Evolutionary conservation across 1,140 invertebrate species (phyloP).

Genomic region (Theocolax elegans): DNA sequence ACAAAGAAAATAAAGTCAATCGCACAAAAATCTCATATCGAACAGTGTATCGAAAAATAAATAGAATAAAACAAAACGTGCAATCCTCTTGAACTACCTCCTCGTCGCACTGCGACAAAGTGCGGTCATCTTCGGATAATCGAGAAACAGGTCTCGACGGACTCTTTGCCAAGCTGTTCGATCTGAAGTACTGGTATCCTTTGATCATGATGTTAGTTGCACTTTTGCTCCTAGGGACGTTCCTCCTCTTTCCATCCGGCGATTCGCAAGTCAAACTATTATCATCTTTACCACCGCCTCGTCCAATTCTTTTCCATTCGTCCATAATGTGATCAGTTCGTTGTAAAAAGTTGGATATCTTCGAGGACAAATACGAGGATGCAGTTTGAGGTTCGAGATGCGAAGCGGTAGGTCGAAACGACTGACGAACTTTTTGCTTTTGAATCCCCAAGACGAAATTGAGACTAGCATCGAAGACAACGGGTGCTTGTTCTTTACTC

Average conservation of each 20-base stretch:
- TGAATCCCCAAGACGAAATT: slow-evolving; percentile 80
- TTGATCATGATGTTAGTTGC: slow-evolving; percentile 84
- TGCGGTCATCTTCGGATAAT: slow-evolving; percentile 69
- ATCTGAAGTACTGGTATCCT: slow-evolving; percentile 77
- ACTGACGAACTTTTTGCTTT: slow-evolving; percentile 75
- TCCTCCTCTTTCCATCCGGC: slow-evolving; percentile 53
- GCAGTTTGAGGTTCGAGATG: slow-evolving; percentile 79
- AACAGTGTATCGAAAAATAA: too few species aligned
- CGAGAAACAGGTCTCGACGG: slow-evolving; percentile 59
- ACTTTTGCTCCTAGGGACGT: slow-evolving; percentile 75
- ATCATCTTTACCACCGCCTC: slow-evolving; percentile 66
- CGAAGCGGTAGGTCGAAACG: slow-evolving; percentile 77
- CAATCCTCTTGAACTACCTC: slow-evolving; percentile 52
- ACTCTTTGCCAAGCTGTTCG: slow-evolving; percentile 65
- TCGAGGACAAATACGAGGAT: slow-evolving; percentile 77
- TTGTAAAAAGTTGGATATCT: slow-evolving; percentile 83
- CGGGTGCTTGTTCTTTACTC: slow-evolving; percentile 76
- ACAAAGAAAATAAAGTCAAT: too few species aligned
- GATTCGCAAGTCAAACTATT: neutral
- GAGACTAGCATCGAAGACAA: slow-evolving; percentile 83
- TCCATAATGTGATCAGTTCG: slow-evolving; percentile 87
- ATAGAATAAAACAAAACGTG: neutral
- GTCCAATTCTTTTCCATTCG: slow-evolving; percentile 78
- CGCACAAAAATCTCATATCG: too few species aligned
- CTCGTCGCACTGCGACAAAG: slow-evolving; percentile 74